Conservation (phyloP, 1,140 invertebrate species). For the Drosophila persimilis region DNA sequence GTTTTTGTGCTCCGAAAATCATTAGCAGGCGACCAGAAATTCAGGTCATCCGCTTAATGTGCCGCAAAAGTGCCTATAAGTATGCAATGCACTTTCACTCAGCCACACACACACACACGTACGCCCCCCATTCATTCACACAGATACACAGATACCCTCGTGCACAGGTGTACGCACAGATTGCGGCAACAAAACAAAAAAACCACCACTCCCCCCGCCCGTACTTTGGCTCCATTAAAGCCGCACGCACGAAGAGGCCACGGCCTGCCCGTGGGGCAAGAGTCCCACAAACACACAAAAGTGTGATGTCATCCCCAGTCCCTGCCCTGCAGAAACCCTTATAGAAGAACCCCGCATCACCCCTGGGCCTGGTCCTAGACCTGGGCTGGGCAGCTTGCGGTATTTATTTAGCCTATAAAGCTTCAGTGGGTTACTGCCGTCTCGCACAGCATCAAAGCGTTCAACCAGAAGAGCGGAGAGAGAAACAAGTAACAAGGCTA, state of each 20-base stretch:
- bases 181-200: conserved; percentile 52
- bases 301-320: conserved; percentile 57
- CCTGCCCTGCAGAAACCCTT: conserved; percentile 10
- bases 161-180: conserved; percentile 28
- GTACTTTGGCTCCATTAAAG: conserved; percentile 55
- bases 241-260: conserved; percentile 53
- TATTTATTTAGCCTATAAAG: conserved; percentile 81
- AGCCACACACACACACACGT: conserved; percentile 6
- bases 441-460: conserved; percentile 55
- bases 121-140: not conserved
- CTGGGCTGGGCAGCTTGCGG: conserved; percentile 42
- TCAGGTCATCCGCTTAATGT: conserved; percentile 72
- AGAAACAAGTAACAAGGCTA: not conserved
- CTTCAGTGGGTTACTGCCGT: conserved; percentile 65
- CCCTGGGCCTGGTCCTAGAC: not conserved
- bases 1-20: conserved; percentile 46
- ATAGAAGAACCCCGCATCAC: not conserved
- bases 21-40: conserved; percentile 56
- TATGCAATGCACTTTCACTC: conserved; percentile 69
- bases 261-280: conserved; percentile 42
- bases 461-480: conserved; percentile 44
- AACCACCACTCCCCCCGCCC: not conserved
- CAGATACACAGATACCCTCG: no score
- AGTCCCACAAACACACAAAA: conserved; percentile 52
- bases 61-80: conserved; percentile 75